Conservation (phyloP, 2,888 invertebrate genomes). For the Micoletzkya japonica region DNA sequence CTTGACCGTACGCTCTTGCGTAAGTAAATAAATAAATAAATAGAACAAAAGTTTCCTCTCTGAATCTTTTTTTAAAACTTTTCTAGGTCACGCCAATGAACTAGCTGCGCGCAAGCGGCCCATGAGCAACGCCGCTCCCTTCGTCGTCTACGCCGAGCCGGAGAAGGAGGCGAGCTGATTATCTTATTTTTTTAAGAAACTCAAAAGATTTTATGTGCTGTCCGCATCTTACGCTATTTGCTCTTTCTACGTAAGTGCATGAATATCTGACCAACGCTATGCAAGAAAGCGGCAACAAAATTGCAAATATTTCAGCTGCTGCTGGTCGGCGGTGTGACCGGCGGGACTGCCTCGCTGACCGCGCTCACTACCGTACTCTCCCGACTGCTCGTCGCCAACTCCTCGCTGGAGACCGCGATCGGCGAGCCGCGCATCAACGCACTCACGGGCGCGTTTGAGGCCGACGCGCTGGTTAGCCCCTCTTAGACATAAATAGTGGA, state of each 20-base stretch:
- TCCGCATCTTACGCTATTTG: not conserved
- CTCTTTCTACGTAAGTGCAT: not conserved
- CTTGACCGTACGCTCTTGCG: too few relatives aligned
- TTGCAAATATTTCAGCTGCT: not conserved
- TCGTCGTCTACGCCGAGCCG: not conserved
- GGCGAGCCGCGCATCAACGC: constrained; percentile 5
- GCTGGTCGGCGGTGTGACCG: constrained; percentile 8
- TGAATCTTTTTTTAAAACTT: too few relatives aligned
- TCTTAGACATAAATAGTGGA: not conserved
- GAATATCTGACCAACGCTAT: not conserved
- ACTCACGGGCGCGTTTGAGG: constrained; percentile 7
- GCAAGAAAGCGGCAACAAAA: not conserved
- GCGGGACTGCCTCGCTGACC: not conserved
- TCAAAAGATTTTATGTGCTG: not conserved
- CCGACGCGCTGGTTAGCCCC: constrained; percentile 1
- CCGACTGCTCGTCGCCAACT: not conserved
- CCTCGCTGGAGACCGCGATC: not conserved
- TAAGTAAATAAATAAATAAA: too few relatives aligned
- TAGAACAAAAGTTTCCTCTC: too few relatives aligned
- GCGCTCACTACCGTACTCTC: not conserved
- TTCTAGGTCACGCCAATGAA: not conserved
- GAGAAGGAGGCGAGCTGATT: not conserved
- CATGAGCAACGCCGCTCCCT: constrained; percentile 12
- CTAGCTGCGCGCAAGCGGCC: constrained; percentile 8
- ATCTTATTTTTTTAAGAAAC: not conserved